These are phyloP conservation scores for Crocallis elinguaria DNA, from an alignment of 2,888 invertebrate species.

Conservation along the genomic window DNA sequence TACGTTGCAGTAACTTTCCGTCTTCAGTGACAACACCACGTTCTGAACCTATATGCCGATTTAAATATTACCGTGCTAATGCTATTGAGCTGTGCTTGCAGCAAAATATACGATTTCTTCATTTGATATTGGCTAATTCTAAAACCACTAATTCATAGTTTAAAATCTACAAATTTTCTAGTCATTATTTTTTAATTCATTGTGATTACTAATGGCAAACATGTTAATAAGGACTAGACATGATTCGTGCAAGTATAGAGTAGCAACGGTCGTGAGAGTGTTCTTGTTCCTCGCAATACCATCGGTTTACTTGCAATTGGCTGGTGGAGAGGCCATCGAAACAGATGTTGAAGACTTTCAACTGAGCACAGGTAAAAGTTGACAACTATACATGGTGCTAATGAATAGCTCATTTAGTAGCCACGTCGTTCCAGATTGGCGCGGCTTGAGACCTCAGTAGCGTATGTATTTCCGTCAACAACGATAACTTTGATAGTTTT, in stretches of 20 bases:
- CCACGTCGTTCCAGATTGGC: no score
- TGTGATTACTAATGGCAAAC: slow-evolving; percentile 63
- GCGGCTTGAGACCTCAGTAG: no score
- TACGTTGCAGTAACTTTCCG: slow-evolving; percentile 50
- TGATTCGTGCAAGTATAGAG: slow-evolving; percentile 54
- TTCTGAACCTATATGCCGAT: slow-evolving; percentile 46
- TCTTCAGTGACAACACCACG: slow-evolving; percentile 47
- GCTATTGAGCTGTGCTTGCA: slow-evolving; percentile 64
- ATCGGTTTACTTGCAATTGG: slow-evolving; percentile 54
- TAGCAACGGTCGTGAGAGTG: slow-evolving; percentile 63
- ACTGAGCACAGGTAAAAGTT: slow-evolving; percentile 47
- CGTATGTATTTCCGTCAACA: no score
- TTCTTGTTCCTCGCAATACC: slow-evolving; percentile 66
- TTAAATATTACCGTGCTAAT: slow-evolving; percentile 50
- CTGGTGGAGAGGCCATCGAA: slow-evolving; percentile 20
- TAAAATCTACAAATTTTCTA: slow-evolving; percentile 31
- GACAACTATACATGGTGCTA: no score
- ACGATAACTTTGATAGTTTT: no score
- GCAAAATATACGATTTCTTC: slow-evolving; percentile 71
- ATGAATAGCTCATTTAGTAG: no score
- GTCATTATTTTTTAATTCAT: slow-evolving; percentile 39
- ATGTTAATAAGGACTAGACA: slow-evolving; percentile 78
- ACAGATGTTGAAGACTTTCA: slow-evolving; percentile 18
- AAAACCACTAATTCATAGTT: slow-evolving; percentile 1
- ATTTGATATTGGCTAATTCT: slow-evolving; percentile 64